Evolutionary conservation across 2,888 invertebrate genomes (phyloP).

Genomic region (Trichopoda pennipes): DNA sequence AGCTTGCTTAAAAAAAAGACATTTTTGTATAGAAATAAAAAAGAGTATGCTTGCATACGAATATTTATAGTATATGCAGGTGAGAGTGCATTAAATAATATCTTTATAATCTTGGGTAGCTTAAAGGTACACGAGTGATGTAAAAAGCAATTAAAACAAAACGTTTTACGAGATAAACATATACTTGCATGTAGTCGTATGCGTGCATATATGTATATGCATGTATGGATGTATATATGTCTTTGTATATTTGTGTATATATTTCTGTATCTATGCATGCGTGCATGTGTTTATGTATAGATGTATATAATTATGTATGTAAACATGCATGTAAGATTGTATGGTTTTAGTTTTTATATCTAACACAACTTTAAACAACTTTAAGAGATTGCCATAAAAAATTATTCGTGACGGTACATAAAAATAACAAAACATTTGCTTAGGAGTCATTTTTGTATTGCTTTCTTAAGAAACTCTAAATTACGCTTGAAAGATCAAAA

Average conservation of each 20-base stretch:
- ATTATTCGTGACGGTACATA: slow-evolving; percentile 44
- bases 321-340: too few relatives aligned
- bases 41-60: background rate
- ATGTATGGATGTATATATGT: too few relatives aligned
- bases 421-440: slow-evolving; percentile 27
- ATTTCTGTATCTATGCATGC: too few relatives aligned
- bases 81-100: background rate
- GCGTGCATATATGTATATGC: too few relatives aligned
- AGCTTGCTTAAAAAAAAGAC: slow-evolving; percentile 4
- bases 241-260: slow-evolving; percentile 10
- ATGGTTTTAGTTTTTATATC: background rate
- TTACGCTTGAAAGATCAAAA: slow-evolving; percentile 63
- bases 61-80: background rate
- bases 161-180: slow-evolving; percentile 23
- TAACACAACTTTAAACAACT: slow-evolving; percentile 39
- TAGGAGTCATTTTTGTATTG: slow-evolving; percentile 31
- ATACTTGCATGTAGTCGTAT: background rate
- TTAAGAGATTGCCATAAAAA: slow-evolving; percentile 30
- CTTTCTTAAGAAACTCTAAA: slow-evolving; percentile 56
- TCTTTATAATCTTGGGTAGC: slow-evolving; percentile 48
- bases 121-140: slow-evolving; percentile 45
- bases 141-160: slow-evolving; percentile 65
- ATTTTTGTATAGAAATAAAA: background rate
- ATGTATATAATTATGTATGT: too few relatives aligned
- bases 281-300: too few relatives aligned